A percentile compares a stretch with the other conserved stretches of the same genome.
Conservation (phyloP, 2,113 vertebrate species). For the Odontesthes bonariensis region DNA sequence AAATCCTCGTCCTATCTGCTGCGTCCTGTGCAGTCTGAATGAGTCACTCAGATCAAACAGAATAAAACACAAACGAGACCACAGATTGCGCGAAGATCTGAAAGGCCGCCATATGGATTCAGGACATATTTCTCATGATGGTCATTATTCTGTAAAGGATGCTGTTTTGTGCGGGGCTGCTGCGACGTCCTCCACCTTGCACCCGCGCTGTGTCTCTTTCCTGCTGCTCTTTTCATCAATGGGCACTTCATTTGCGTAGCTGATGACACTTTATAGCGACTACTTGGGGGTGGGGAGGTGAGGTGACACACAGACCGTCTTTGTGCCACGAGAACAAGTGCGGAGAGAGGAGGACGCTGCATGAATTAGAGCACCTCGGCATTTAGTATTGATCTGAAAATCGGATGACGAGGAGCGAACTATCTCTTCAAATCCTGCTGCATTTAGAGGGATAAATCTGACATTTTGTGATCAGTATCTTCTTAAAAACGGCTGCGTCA, state of each 20-base stretch:
- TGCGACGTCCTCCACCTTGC: conserved; percentile 10
- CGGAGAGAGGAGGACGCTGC: conserved; percentile 4
- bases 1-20: background rate
- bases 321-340: conserved; percentile 57
- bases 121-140: background rate
- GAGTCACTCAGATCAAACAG: conserved; percentile 46
- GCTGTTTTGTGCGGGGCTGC: background rate
- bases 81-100: background rate
- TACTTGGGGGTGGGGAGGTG: conserved; percentile 47
- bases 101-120: background rate
- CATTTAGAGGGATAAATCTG: conserved; percentile 16
- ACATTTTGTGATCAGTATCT: conserved; percentile 6
- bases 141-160: background rate
- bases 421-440: conserved; percentile 11
- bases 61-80: conserved; percentile 35
- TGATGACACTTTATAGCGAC: conserved; percentile 66
- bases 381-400: conserved; percentile 30
- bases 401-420: conserved; percentile 14
- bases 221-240: conserved; percentile 49
- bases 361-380: conserved; percentile 8
- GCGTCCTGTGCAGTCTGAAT: conserved; percentile 9
- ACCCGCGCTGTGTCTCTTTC: conserved; percentile 14
- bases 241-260: conserved; percentile 65
- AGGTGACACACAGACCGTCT: conserved; percentile 53
- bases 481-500: background rate